Base-by-base conservation (phyloP, 2,888 invertebrate genomes). In the Patella ulyssiponensis region DNA sequence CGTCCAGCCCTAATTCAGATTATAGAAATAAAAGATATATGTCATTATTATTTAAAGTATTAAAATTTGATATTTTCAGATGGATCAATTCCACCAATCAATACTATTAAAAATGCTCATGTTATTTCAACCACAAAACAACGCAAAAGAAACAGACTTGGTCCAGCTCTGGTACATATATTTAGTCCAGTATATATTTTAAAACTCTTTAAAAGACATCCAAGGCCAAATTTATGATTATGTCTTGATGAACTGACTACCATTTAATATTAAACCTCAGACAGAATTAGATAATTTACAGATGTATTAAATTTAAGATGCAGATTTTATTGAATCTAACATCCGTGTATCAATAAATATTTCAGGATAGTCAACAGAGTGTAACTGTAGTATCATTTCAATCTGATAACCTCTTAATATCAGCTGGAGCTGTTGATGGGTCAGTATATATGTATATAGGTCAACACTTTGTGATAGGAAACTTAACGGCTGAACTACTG, bases 401-500 rank as follows among this genome's bases (percentile, higher is more conserved):
- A 92, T 95, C 96, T 91, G 95, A 95, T 79, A 92, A 94, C 82
- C 95, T 95, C 5, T 92, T 98, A 1, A 93, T 97, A 71, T 96
- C 97, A 0, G 95, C 96, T 88, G 96, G 96, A 0, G 96, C 96
- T 77, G 95, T 95, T 70, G 97, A 97, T 92, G 96, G 97, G 94
- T 94, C 89, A 86, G 91, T 81, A n/a, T 56, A 14, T 69, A 1
- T n/a, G 11, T 56, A 54, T 72, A 51, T 44, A 44, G 0, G 44
- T 44, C 9, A 44, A 44, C 4, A 44, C 0, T 44, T 44, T 44
- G 44, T 9, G 9, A 44, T 44, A 44, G 1, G 44, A 44, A 44
- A 44, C 9, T 9, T 9, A 44, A 44, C 44, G 7, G 44, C 0
- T 9, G 9, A 44, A 44, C 9, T 44, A 9, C 9, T 44, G 44